Base-by-base conservation (phyloP, 2,888 invertebrate genomes). In the Cantharis lateralis region DNA sequence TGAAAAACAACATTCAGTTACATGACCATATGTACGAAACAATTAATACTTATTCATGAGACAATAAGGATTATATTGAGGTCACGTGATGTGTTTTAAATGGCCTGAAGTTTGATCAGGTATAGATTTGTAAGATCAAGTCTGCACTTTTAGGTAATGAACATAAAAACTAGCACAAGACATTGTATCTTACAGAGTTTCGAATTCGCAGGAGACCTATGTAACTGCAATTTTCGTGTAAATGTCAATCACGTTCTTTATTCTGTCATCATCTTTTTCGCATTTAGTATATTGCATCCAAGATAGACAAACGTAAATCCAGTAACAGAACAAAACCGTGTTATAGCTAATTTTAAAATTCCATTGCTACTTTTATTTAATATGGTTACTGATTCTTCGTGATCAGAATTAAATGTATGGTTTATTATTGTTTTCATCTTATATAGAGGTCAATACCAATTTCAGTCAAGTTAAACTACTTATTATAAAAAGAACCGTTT, bases 121-220 rank as follows among this genome's bases (percentile, higher is more conserved):
- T 84, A 83, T 84, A 84, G 83, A 84, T 85, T 84, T 84, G 84
- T 82, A 82, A 81, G 81, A 86, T 84, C 86, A 79, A 85, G 85
- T 85, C 84, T 85, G 83, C 83, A 84, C 84, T 86, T 87, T 87
- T 86, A 86, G 86, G 86, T 85, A 85, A 86, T 85, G 85, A 75
- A 77, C 79, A 83, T 84, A 87, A 87, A 87, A 87, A 87, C 86
- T 86, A 84, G 86, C 85, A 86, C 85, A 83, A 83, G 81, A 82
- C 80, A 80, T n/a, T n/a, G n/a, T 48, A 48, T 78, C 80, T 78
- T 75, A 78, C 78, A 78, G 81, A 81, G 80, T 82, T 82, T 80
- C 84, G 83, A 84, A 84, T 84, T 84, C 83, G 82, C 84, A 75
- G 79, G 83, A 84, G 85, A 83, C 82, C 82, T 83, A 83, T 83